Evolutionary conservation across 2,888 invertebrate species (phyloP).

Genomic region (Dysmachus trigonus): DNA sequence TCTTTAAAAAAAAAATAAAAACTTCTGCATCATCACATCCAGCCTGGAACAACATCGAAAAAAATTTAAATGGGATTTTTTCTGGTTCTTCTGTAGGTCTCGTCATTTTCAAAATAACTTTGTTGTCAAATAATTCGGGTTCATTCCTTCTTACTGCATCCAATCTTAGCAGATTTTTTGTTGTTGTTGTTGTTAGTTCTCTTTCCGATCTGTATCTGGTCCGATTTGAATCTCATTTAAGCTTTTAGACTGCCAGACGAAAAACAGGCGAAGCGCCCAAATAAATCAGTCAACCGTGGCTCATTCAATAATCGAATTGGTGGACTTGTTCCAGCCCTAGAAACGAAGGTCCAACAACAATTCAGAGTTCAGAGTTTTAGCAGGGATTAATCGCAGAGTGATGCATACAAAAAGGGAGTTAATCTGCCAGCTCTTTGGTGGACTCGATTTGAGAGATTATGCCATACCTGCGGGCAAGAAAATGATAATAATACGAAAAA

Average conservation of each 20-base stretch:
- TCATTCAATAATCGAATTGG: background rate
- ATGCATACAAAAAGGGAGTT: conserved; percentile 16
- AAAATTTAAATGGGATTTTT: conserved; percentile 40
- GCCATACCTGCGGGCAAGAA: background rate
- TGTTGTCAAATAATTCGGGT: conserved; percentile 1
- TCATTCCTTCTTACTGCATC: background rate
- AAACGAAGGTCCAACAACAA: background rate
- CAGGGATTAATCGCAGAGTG: conserved; percentile 5
- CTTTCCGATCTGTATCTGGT: background rate
- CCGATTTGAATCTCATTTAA: conserved; percentile 37
- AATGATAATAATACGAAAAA: background rate
- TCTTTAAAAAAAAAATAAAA: background rate
- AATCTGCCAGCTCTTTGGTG: background rate
- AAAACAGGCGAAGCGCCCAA: background rate
- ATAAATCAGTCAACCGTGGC: conserved; percentile 35
- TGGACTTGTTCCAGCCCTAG: background rate
- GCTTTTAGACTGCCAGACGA: background rate
- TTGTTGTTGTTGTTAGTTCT: background rate
- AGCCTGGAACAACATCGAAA: conserved; percentile 20
- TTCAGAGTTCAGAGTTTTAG: background rate
- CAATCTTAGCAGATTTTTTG: background rate
- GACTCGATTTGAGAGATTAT: conserved; percentile 1
- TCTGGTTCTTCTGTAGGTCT: background rate
- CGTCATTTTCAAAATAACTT: conserved; percentile 31
- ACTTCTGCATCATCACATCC: background rate